Percentiles rank a stretch among this genome's conserved stretches.
phyloP scores from a whole-genome alignment of 2,113 vertebrate genomes.

The Nothoprocta pentlandii region DNA sequence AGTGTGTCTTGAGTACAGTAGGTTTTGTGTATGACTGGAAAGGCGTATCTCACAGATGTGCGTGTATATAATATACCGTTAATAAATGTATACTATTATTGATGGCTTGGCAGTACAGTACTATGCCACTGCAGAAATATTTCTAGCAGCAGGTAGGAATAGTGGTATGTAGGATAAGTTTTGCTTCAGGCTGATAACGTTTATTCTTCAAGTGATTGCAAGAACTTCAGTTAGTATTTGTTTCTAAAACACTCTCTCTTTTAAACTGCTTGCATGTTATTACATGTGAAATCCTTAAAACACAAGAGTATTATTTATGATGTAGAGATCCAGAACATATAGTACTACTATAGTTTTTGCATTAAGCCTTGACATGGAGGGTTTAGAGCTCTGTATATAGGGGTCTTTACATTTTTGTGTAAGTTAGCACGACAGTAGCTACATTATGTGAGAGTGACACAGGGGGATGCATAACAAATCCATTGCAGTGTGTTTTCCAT shows the following conservation, averaged over 20 bases:
- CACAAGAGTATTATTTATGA: background rate
- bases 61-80: background rate
- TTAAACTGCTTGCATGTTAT: background rate
- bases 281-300: background rate
- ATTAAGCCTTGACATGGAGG: background rate
- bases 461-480: background rate
- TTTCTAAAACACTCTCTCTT: background rate
- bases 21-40: background rate
- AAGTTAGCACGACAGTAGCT: background rate
- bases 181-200: background rate
- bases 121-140: background rate
- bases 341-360: background rate
- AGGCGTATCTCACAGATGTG: background rate
- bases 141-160: background rate
- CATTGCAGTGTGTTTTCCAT: constrained; percentile 23
- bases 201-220: background rate
- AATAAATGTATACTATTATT: background rate
- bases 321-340: background rate
- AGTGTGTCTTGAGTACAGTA: background rate
- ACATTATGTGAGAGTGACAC: background rate
- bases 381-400: background rate
- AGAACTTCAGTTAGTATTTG: background rate
- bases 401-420: background rate
- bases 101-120: background rate
- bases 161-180: background rate